Conservation (phyloP, 2,888 invertebrate species). For the Sphaerophoria taeniata region DNA sequence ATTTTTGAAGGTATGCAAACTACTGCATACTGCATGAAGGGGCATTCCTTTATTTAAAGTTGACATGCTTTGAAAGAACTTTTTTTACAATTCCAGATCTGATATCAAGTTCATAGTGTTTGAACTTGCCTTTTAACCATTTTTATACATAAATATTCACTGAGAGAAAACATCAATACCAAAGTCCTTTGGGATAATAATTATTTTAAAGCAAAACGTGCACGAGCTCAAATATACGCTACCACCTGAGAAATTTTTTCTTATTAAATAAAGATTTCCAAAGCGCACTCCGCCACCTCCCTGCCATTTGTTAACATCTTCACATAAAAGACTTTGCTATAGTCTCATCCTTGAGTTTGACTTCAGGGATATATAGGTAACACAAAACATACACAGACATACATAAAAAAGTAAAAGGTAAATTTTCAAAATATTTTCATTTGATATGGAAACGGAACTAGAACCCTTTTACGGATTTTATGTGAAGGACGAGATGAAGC, state of each 20-base stretch:
- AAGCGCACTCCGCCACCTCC: not conserved
- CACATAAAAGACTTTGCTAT: not conserved
- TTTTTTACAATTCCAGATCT: too few species aligned
- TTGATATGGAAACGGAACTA: conserved; percentile 5
- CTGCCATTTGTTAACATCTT: not conserved
- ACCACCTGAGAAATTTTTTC: not conserved
- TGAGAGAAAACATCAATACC: not conserved
- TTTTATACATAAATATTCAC: too few species aligned
- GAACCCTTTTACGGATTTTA: not conserved
- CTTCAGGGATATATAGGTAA: conserved; percentile 7
- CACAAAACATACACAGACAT: not conserved
- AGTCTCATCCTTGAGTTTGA: not conserved
- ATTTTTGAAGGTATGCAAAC: too few species aligned
- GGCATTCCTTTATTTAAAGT: too few species aligned
- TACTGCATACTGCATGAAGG: too few species aligned
- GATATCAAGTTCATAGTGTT: too few species aligned
- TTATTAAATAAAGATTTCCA: not conserved
- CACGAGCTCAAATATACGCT: not conserved
- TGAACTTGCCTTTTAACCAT: too few species aligned
- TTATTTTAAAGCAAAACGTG: not conserved
- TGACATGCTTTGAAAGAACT: too few species aligned
- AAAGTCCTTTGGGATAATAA: not conserved
- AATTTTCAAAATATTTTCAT: conserved; percentile 19
- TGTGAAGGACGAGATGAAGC: not conserved
- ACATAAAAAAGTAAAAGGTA: not conserved